Percentiles rank a stretch among this genome's conserved stretches.
These are phyloP conservation scores for Automeris io DNA, from an alignment of 2,888 invertebrate genomes.

Conservation along the genomic window DNA sequence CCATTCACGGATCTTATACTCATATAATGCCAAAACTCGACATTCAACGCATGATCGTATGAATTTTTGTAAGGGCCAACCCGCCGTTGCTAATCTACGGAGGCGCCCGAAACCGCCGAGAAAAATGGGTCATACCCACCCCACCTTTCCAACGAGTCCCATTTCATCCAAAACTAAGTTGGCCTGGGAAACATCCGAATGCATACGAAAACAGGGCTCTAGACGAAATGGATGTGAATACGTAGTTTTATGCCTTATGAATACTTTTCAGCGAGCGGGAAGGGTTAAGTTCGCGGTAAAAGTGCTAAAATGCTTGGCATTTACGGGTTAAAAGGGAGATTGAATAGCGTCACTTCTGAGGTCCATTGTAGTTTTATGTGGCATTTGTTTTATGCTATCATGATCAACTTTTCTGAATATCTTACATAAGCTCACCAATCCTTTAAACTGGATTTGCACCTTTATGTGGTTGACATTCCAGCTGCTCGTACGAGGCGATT, in stretches of 20 bases:
- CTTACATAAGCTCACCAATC: too few species aligned
- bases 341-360: slow-evolving; percentile 10
- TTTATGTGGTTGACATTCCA: too few species aligned
- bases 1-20: slow-evolving; percentile 24
- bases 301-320: slow-evolving; percentile 57
- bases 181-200: slow-evolving; percentile 16
- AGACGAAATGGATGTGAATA: slow-evolving; percentile 28
- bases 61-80: slow-evolving; percentile 42
- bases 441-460: too few species aligned
- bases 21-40: slow-evolving; percentile 39
- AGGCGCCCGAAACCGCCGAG: slow-evolving; percentile 43
- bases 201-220: slow-evolving; percentile 20
- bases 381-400: slow-evolving; percentile 25
- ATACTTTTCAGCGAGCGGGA: slow-evolving; percentile 51
- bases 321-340: slow-evolving; percentile 33
- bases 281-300: slow-evolving; percentile 50
- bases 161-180: slow-evolving; percentile 23
- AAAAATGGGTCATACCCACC: slow-evolving; percentile 46
- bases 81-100: slow-evolving; percentile 49
- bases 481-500: too few species aligned
- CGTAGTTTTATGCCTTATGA: slow-evolving; percentile 53
- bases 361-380: slow-evolving; percentile 22
- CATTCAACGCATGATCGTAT: slow-evolving; percentile 39
- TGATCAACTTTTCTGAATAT: too few species aligned
- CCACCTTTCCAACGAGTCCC: slow-evolving; percentile 2